These are phyloP conservation scores for Zoanthus solanderi DNA, from an alignment of 92 coral and sea anemone genomes.

Conservation along the genomic window DNA sequence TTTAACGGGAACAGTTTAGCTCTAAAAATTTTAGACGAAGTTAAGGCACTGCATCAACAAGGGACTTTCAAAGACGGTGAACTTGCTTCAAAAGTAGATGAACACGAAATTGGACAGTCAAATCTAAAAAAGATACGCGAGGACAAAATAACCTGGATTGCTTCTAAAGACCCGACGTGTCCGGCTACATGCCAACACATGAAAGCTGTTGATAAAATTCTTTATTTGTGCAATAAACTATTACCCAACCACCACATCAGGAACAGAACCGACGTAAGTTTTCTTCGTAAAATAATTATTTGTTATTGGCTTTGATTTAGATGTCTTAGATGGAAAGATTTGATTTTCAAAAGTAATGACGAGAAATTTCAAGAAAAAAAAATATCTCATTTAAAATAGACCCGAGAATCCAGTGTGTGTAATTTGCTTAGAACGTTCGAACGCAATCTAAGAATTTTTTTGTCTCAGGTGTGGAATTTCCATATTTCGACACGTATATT, in stretches of 20 bases:
- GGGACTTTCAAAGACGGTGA: slow-evolving; percentile 84
- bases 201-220: slow-evolving; percentile 72
- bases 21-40: slow-evolving; percentile 72
- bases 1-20: slow-evolving; percentile 82
- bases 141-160: slow-evolving; percentile 88
- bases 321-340: too few relatives aligned
- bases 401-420: too few relatives aligned
- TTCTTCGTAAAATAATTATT: neutral
- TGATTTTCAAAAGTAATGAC: too few relatives aligned
- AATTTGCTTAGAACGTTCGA: too few relatives aligned
- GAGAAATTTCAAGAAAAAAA: too few relatives aligned
- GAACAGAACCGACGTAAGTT: slow-evolving; percentile 36
- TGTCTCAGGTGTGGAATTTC: too few relatives aligned
- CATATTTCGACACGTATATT: too few relatives aligned
- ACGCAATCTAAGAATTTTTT: too few relatives aligned
- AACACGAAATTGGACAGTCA: slow-evolving; percentile 61
- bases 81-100: slow-evolving; percentile 59
- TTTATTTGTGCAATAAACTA: slow-evolving; percentile 62
- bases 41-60: slow-evolving; percentile 66
- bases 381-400: too few relatives aligned
- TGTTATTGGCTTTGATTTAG: too few relatives aligned
- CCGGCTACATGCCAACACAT: slow-evolving; percentile 73
- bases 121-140: slow-evolving; percentile 70
- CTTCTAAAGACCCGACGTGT: slow-evolving; percentile 69
- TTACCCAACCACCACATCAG: slow-evolving; percentile 20